These are phyloP conservation scores for Columba janthina DNA, from an alignment of 2,113 vertebrate species.

Conservation along the genomic window DNA sequence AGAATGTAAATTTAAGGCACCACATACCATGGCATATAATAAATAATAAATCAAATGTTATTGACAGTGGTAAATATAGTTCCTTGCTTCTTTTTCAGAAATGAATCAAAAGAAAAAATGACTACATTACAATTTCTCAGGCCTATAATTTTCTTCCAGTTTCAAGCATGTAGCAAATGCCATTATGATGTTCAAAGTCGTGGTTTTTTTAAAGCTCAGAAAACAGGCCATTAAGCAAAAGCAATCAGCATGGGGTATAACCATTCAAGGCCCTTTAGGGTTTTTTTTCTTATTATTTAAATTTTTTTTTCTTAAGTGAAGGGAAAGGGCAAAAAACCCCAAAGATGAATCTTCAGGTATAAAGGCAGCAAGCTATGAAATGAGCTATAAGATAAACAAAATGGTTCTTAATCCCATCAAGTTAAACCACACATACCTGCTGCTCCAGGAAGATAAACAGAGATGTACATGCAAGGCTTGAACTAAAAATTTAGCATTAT, in stretches of 20 bases:
- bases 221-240: slow-evolving; percentile 63
- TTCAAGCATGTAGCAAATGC: slow-evolving; percentile 63
- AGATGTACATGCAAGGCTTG: background rate
- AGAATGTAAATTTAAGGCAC: slow-evolving; percentile 62
- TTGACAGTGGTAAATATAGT: slow-evolving; percentile 63
- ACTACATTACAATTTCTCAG: slow-evolving; percentile 63
- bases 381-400: slow-evolving; percentile 6
- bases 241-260: slow-evolving; percentile 32
- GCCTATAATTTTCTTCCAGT: slow-evolving; percentile 73
- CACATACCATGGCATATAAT: slow-evolving; percentile 25
- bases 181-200: slow-evolving; percentile 47
- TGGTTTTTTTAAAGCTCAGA: slow-evolving; percentile 36
- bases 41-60: slow-evolving; percentile 62
- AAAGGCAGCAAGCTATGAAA: slow-evolving; percentile 60
- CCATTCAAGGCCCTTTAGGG: background rate
- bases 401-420: slow-evolving; percentile 16
- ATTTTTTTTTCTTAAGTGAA: slow-evolving; percentile 43
- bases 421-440: background rate
- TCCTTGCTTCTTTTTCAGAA: slow-evolving; percentile 52
- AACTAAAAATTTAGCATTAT: background rate
- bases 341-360: slow-evolving; percentile 27
- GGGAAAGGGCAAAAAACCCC: background rate
- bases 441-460: background rate
- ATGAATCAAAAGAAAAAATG: slow-evolving; percentile 41
- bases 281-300: background rate